phyloP scores from a whole-genome alignment of 2,797 vertebrate genomes.

The Parotocinclus haroldoi region DNA sequence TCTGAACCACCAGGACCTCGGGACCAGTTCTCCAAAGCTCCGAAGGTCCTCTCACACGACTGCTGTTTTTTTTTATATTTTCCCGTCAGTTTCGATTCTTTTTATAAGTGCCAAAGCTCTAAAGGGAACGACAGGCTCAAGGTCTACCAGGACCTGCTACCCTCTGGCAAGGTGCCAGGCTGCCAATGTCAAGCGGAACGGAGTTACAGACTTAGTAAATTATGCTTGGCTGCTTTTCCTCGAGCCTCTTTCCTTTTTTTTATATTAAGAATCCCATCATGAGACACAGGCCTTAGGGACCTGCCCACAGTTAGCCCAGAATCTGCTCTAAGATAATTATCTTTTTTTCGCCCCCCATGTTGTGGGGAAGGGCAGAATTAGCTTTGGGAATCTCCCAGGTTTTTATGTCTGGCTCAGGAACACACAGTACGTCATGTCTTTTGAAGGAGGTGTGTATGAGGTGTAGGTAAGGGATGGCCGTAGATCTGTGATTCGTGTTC shows the following conservation, averaged over 20 bases:
- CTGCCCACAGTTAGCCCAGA: conserved; percentile 67
- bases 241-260: conserved; percentile 45
- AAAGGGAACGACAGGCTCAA: conserved; percentile 71
- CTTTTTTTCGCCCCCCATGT: conserved; percentile 69
- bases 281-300: conserved; percentile 42
- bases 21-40: conserved; percentile 59
- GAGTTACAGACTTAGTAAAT: conserved; percentile 76
- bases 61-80: conserved; percentile 70
- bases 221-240: conserved; percentile 68
- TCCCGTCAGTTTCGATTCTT: conserved; percentile 72
- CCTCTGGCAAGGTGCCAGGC: conserved; percentile 76
- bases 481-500: too few species aligned
- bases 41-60: conserved; percentile 60
- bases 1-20: conserved; percentile 43
- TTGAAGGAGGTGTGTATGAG: conserved; percentile 15
- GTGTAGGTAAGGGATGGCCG: background rate
- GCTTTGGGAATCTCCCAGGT: conserved; percentile 65
- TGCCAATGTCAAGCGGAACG: conserved; percentile 57
- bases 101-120: conserved; percentile 75
- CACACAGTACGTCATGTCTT: conserved; percentile 46
- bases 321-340: conserved; percentile 78
- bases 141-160: conserved; percentile 69
- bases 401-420: conserved; percentile 57
- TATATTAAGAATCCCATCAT: background rate
- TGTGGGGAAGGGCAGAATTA: conserved; percentile 69